Conservation (phyloP, 2,888 invertebrate species). For the Acanthacorydalis orientalis region DNA sequence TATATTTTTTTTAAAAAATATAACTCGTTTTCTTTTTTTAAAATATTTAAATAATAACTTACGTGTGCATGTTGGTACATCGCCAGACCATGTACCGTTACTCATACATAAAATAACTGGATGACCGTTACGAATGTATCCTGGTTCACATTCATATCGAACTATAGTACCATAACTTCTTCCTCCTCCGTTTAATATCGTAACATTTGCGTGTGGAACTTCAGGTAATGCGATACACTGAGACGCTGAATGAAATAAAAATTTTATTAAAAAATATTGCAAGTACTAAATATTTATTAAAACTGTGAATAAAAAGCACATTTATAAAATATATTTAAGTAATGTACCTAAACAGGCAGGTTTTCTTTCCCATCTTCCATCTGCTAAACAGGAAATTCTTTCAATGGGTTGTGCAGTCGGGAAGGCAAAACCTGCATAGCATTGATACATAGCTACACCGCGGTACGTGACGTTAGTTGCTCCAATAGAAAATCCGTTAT, state of each 20-base stretch:
- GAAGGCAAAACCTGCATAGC: slow-evolving; percentile 91
- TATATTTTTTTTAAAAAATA: too few species aligned
- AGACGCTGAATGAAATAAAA: slow-evolving; percentile 41
- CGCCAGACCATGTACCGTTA: slow-evolving; percentile 88
- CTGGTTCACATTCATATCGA: slow-evolving; percentile 80
- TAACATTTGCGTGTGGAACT: slow-evolving; percentile 73
- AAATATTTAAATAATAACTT: slow-evolving; percentile 18
- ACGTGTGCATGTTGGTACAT: slow-evolving; percentile 74
- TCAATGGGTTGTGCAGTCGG: slow-evolving; percentile 75
- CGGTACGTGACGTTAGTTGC: slow-evolving; percentile 90
- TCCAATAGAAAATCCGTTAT: slow-evolving; percentile 91
- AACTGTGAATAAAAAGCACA: background rate
- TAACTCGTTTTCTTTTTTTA: too few species aligned
- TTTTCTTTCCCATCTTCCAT: slow-evolving; percentile 84
- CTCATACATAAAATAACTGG: slow-evolving; percentile 89
- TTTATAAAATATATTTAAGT: background rate
- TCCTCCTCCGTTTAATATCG: slow-evolving; percentile 76
- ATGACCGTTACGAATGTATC: slow-evolving; percentile 73
- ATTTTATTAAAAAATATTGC: slow-evolving; percentile 5
- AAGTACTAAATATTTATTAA: background rate
- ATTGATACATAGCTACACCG: slow-evolving; percentile 88
- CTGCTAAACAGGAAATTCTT: slow-evolving; percentile 73
- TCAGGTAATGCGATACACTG: slow-evolving; percentile 79
- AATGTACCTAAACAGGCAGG: slow-evolving; percentile 67
- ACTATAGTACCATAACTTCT: slow-evolving; percentile 88